Evolutionary conservation across 2,113 vertebrate genomes (phyloP).

Genomic region (Dinomys branickii): DNA sequence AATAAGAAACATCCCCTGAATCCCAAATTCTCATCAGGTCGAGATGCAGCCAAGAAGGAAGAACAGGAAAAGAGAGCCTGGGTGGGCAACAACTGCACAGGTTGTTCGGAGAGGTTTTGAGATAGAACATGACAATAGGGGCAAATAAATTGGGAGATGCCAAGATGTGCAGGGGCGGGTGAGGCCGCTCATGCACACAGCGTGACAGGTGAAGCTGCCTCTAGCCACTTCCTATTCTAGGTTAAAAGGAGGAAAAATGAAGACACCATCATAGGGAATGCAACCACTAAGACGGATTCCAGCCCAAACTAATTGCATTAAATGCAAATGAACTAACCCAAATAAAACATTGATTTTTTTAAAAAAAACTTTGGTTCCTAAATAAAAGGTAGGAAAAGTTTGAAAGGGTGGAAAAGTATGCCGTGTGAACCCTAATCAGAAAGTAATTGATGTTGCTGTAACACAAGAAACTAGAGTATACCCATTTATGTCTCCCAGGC

Average conservation of each 20-base stretch:
- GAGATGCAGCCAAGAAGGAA: neutral
- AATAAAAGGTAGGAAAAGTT: neutral
- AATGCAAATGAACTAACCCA: neutral
- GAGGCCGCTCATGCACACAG: too few relatives aligned
- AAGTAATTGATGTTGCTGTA: neutral
- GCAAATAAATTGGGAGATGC: neutral
- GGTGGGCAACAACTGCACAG: neutral
- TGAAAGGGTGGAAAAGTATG: neutral
- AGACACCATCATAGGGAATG: neutral
- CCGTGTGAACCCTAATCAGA: neutral
- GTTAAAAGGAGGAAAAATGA: neutral
- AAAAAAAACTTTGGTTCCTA: neutral
- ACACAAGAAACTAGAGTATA: neutral
- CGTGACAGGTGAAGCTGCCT: neutral
- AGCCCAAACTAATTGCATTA: neutral
- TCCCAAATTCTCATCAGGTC: neutral
- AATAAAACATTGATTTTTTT: neutral
- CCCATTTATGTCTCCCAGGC: neutral
- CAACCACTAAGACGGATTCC: neutral
- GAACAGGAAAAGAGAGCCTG: neutral
- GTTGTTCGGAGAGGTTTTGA: neutral
- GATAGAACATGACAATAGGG: neutral
- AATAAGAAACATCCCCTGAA: neutral
- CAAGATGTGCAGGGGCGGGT: neutral
- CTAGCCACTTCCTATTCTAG: too few relatives aligned